Evolutionary conservation across 2,888 invertebrate genomes (phyloP).

Genomic region (Clusia tigrina): DNA sequence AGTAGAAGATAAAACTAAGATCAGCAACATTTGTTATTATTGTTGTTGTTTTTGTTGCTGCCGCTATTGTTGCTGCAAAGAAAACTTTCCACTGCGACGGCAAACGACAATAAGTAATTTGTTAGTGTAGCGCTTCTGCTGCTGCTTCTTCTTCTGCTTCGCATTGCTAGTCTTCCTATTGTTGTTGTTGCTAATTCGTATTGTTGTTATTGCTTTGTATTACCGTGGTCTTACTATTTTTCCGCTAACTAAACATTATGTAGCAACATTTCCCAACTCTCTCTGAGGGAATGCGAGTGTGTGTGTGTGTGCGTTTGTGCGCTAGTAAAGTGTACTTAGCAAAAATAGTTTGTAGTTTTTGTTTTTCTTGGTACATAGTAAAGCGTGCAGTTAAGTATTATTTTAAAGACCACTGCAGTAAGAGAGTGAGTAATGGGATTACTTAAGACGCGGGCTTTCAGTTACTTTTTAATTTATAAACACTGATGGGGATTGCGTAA

Average conservation of each 20-base stretch:
- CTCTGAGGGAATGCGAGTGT: too few relatives aligned
- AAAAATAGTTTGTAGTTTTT: too few relatives aligned
- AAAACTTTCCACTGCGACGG: slow-evolving; percentile 35
- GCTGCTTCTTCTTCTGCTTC: slow-evolving; percentile 14
- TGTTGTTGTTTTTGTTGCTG: slow-evolving; percentile 25
- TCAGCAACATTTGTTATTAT: slow-evolving; percentile 11
- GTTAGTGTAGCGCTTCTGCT: slow-evolving; percentile 5
- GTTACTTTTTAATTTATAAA: not conserved
- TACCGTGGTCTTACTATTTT: not conserved
- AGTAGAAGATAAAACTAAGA: slow-evolving; percentile 6
- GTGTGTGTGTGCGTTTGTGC: too few relatives aligned
- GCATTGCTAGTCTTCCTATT: slow-evolving; percentile 17
- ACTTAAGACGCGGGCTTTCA: not conserved
- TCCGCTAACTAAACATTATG: too few relatives aligned
- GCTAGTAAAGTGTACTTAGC: too few relatives aligned
- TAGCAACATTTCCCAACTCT: too few relatives aligned
- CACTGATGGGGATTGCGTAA: too few relatives aligned
- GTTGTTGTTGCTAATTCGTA: slow-evolving; percentile 22
- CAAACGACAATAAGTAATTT: not conserved
- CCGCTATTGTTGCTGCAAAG: slow-evolving; percentile 27
- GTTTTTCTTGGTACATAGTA: too few relatives aligned
- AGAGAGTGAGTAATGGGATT: not conserved
- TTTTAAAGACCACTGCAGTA: too few relatives aligned
- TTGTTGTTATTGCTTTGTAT: slow-evolving; percentile 15
- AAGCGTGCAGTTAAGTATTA: too few relatives aligned